Base-by-base conservation (phyloP, 1,140 invertebrate genomes). In the Megalopta genalis region DNA sequence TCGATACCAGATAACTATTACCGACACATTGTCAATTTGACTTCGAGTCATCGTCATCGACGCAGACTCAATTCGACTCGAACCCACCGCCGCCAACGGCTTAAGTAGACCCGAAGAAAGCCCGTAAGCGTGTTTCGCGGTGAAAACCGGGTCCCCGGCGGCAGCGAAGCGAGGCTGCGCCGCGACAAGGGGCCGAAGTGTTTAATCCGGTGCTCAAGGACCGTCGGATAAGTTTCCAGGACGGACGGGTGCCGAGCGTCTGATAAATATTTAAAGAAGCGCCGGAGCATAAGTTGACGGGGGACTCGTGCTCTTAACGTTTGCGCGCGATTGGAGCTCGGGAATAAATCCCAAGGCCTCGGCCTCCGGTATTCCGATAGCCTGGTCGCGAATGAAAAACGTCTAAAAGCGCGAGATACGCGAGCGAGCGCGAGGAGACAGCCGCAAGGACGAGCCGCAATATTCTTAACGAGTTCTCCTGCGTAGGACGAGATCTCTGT, bases 201-300 rank as follows among this genome's bases (percentile, higher is more conserved):
- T 27, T 18, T 32, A 14, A 39, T 46, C 12, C 60, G 10, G 18
- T 65, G n/a, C 39, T 14, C 64, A 65, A 46, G 64, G 64, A 65
- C 64, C 39, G 16, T n/a, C 21, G 23, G 25, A 18, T 46, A n/a
- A 21, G 27, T 67, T 57, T n/a, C 16, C 65, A 25, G 46, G 9
- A 21, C 54, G 54, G 21, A 6, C 14, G 42, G 42, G 42, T 9
- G 14, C 14, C 46, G 12, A 70, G 32, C 39, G 18, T 18, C 27
- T 69, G 66, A 77, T 77, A 70, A 77, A 77, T 77, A 77, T 77
- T 77, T 77, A 77, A 77, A 70, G 27, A 70, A 37, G n/a, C 39
- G 54, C 2, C 60, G 6, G 54, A 62, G 42, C 67, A 49, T 77
- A n/a, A 46, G 65, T 39, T 32, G 27, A 57, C n/a, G 37, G 25